A percentile compares a stretch with the other conserved stretches of the same genome.
Evolutionary conservation across 2,888 invertebrate genomes (phyloP).

Genomic region (Actias luna): DNA sequence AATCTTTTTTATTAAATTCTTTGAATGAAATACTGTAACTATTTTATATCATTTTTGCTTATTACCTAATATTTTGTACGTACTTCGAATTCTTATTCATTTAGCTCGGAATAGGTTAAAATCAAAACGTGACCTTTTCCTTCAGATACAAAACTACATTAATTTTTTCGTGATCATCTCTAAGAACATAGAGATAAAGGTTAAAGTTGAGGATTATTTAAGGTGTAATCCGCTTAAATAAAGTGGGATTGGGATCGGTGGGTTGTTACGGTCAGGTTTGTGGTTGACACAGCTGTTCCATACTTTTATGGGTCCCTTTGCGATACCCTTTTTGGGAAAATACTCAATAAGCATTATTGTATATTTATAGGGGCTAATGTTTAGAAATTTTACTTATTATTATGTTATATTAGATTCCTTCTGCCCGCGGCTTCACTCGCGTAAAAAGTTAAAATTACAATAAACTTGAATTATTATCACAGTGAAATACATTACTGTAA

Average conservation of each 20-base stretch:
- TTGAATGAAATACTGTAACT: neutral
- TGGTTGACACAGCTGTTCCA: constrained; percentile 17
- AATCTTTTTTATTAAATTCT: neutral
- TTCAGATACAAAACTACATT: neutral
- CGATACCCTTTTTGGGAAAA: constrained; percentile 8
- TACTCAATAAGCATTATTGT: constrained; percentile 12
- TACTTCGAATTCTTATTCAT: neutral
- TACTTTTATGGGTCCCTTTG: constrained; percentile 23
- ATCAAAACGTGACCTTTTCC: neutral
- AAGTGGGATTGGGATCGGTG: constrained; percentile 22
- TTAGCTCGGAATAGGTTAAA: neutral
- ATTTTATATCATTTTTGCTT: neutral
- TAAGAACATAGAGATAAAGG: neutral
- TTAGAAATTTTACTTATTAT: neutral
- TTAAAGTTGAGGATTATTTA: neutral
- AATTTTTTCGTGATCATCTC: constrained; percentile 1
- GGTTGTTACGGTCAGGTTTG: constrained; percentile 11
- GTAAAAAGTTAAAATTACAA: no score
- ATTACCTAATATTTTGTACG: neutral
- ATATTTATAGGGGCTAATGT: constrained; percentile 1
- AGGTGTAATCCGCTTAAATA: constrained; percentile 23
- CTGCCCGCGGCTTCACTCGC: no score
- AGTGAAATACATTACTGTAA: no score
- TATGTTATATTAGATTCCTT: no score
- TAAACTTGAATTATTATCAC: no score